Conservation (phyloP, 2,797 vertebrate genomes). For the Geotrypetes seraphini region DNA sequence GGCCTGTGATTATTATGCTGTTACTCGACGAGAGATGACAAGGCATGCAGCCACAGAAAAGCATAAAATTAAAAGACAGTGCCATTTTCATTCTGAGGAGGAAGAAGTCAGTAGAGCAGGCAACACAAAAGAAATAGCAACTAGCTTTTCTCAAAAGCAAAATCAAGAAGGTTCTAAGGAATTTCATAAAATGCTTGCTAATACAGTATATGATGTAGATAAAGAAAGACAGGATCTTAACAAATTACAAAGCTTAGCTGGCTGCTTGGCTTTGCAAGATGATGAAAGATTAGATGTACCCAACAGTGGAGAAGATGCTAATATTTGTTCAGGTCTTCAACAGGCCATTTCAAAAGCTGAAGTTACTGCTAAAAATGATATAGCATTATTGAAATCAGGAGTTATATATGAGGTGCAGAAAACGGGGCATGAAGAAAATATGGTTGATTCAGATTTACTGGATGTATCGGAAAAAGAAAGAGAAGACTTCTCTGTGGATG, state of each 20-base stretch:
- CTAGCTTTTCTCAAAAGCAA: slow-evolving; percentile 14
- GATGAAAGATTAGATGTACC: not conserved
- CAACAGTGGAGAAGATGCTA: too few relatives aligned
- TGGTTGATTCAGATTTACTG: not conserved
- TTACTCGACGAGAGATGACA: slow-evolving; percentile 84
- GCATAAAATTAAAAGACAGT: slow-evolving; percentile 80
- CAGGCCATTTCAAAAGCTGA: slow-evolving; percentile 9
- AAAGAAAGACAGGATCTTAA: too few relatives aligned
- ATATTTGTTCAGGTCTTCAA: slow-evolving; percentile 16
- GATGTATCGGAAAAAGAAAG: slow-evolving; percentile 4
- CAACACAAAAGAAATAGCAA: not conserved
- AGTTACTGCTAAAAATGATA: slow-evolving; percentile 2
- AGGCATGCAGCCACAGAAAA: slow-evolving; percentile 85
- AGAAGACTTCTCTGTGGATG: not conserved
- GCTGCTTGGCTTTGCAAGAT: slow-evolving; percentile 2
- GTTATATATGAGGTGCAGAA: slow-evolving; percentile 3
- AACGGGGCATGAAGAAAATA: slow-evolving; percentile 5
- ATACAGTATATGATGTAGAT: slow-evolving; percentile 4
- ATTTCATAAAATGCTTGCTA: slow-evolving; percentile 1
- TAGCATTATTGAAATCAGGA: slow-evolving; percentile 4
- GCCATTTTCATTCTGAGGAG: slow-evolving; percentile 27
- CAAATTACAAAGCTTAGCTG: slow-evolving; percentile 1
- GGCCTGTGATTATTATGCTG: slow-evolving; percentile 88
- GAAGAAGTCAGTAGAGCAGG: slow-evolving; percentile 7
- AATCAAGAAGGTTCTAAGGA: slow-evolving; percentile 10